Conservation (phyloP, 2,888 invertebrate species). For the Caenorhabditis sp. region DNA sequence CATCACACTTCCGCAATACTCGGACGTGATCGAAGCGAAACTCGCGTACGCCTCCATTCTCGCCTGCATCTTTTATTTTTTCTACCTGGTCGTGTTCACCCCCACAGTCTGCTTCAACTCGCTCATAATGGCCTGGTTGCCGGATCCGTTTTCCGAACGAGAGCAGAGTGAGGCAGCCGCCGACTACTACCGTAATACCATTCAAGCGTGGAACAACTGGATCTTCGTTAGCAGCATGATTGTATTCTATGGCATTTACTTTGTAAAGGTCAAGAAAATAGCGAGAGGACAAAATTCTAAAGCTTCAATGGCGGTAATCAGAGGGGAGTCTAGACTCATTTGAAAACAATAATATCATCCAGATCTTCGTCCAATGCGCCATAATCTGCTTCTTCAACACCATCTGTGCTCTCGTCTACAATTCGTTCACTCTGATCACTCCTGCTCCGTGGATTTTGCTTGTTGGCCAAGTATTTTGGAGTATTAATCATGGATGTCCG, state of each 20-base stretch:
- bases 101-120: conserved; percentile 30
- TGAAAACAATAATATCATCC: neutral
- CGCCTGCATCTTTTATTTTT: conserved; percentile 1
- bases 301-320: conserved; percentile 21
- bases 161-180: neutral
- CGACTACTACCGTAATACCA: conserved; percentile 3
- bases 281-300: conserved; percentile 39
- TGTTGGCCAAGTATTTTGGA: conserved; percentile 37
- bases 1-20: conserved; percentile 15
- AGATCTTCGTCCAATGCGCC: conserved; percentile 46
- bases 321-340: neutral
- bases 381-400: conserved; percentile 50
- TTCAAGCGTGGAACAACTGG: conserved; percentile 50
- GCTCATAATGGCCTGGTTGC: conserved; percentile 17
- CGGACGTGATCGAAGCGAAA: conserved; percentile 8
- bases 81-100: conserved; percentile 17
- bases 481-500: conserved; percentile 37
- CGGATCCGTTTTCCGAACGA: conserved; percentile 12
- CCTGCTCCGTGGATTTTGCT: conserved; percentile 18
- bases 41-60: conserved; percentile 5
- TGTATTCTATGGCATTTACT: conserved; percentile 26
- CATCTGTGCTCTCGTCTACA: conserved; percentile 33
- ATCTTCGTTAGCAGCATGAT: conserved; percentile 30
- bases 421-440: conserved; percentile 25
- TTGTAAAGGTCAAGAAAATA: conserved; percentile 16